These are phyloP conservation scores for Microchrysa polita DNA, from an alignment of 2,888 invertebrate species.

Conservation along the genomic window DNA sequence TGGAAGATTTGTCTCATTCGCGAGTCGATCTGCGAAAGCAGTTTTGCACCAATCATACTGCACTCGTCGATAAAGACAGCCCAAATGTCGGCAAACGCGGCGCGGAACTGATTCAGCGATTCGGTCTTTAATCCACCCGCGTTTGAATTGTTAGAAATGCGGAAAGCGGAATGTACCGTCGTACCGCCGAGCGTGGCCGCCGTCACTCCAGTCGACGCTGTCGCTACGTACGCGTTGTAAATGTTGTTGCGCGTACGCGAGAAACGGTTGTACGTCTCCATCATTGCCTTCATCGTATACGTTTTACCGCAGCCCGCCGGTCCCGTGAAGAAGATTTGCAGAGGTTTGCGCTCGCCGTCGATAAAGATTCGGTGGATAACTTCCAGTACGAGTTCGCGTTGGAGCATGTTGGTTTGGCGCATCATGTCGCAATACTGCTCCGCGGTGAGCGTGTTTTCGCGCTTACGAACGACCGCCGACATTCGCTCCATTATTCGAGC, in stretches of 20 bases:
- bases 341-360: constrained; percentile 41
- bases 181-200: not conserved
- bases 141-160: no score
- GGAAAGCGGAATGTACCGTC: not conserved
- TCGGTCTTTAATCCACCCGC: not conserved
- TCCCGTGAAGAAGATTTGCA: constrained; percentile 56
- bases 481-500: not conserved
- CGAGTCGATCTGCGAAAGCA: not conserved
- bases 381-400: constrained; percentile 51
- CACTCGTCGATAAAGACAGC: not conserved
- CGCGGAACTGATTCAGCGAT: not conserved
- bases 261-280: not conserved
- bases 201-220: not conserved
- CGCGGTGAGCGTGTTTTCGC: constrained; percentile 53
- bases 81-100: not conserved
- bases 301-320: constrained; percentile 56
- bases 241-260: not conserved
- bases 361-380: constrained; percentile 49
- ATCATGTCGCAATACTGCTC: constrained; percentile 51
- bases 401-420: constrained; percentile 51
- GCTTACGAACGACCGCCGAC: not conserved
- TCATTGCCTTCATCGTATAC: no score
- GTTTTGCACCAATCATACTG: constrained; percentile 4
- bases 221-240: not conserved
- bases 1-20: not conserved